Evolutionary conservation across 2,888 invertebrate species (phyloP).

Genomic region (Monoplex corrugatus): DNA sequence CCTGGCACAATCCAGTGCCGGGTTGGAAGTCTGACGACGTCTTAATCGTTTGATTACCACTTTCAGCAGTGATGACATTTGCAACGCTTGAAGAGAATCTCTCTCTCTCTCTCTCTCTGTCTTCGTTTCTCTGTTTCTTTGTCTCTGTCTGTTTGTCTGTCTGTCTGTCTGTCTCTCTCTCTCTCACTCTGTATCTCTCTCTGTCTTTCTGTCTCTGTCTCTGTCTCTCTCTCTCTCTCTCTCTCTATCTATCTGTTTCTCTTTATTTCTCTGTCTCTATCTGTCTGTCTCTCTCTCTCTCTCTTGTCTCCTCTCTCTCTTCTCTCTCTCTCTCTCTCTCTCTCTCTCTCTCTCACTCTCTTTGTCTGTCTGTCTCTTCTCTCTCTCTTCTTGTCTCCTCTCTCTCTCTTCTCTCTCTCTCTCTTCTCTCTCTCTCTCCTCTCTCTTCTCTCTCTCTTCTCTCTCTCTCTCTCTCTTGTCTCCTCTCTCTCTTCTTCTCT

Average conservation of each 20-base stretch:
- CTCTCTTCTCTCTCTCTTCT: background rate
- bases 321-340: background rate
- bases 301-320: background rate
- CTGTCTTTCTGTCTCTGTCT: slow-evolving; percentile 36
- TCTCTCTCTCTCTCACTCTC: background rate
- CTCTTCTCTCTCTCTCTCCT: background rate
- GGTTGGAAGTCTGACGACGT: too few relatives aligned
- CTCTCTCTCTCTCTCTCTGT: slow-evolving; percentile 43
- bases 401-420: background rate
- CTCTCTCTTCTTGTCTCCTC: slow-evolving; percentile 10
- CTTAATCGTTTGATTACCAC: too few relatives aligned
- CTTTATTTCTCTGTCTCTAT: too few relatives aligned
- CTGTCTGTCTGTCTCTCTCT: slow-evolving; percentile 31
- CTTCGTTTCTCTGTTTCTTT: background rate
- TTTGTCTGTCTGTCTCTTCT: background rate
- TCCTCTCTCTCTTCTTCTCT: background rate
- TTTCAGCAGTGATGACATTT: too few relatives aligned
- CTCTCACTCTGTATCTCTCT: slow-evolving; percentile 36
- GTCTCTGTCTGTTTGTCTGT: background rate
- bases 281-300: slow-evolving; percentile 41
- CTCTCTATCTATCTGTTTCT: slow-evolving; percentile 41
- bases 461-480: too few relatives aligned
- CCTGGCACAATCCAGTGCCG: too few relatives aligned
- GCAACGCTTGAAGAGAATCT: too few relatives aligned
- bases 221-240: slow-evolving; percentile 45